Conservation (phyloP, 2,113 vertebrate genomes). For the Neogale vison region DNA sequence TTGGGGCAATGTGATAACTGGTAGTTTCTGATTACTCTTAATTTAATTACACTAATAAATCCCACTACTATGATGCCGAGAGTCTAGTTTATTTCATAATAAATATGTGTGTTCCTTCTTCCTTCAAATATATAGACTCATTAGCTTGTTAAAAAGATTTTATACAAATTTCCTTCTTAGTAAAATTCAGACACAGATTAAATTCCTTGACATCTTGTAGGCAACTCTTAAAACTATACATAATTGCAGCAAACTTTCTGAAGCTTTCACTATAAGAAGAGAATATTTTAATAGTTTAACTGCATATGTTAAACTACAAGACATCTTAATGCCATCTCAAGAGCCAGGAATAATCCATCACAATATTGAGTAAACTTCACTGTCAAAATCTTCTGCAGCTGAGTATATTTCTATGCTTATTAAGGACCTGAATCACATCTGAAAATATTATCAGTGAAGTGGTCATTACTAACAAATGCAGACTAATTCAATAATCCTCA, state of each 20-base stretch:
- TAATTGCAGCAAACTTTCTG: not conserved
- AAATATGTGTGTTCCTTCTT: not conserved
- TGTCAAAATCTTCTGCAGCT: not conserved
- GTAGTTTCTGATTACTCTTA: not conserved
- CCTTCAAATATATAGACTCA: not conserved
- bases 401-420: not conserved
- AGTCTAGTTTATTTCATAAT: slow-evolving; percentile 7
- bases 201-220: not conserved
- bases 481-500: not conserved
- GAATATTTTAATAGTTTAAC: slow-evolving; percentile 13
- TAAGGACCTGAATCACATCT: not conserved
- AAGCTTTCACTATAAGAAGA: not conserved
- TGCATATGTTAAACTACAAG: not conserved
- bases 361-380: not conserved
- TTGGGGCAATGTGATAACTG: not conserved
- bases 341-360: not conserved
- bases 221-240: not conserved
- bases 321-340: not conserved
- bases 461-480: not conserved
- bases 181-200: not conserved
- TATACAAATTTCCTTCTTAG: not conserved
- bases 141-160: not conserved
- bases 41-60: not conserved
- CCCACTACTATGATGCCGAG: not conserved
- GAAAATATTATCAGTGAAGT: not conserved